Evolutionary conservation across 2,797 vertebrate genomes (phyloP).

Genomic region (Microctenopoma steveboyesi): DNA sequence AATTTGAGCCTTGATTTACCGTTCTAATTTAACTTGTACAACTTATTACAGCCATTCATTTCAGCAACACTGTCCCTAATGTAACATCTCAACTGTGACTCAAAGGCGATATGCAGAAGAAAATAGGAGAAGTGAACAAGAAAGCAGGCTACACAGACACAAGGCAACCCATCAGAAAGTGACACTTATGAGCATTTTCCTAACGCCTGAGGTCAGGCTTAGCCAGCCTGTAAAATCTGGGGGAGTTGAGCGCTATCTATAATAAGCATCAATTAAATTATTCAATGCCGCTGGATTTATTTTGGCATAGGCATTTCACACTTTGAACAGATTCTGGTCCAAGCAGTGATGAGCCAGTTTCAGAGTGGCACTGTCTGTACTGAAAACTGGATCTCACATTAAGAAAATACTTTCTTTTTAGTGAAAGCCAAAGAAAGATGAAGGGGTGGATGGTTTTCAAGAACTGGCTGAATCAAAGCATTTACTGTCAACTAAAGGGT

Average conservation of each 20-base stretch:
- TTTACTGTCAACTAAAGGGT: slow-evolving; percentile 33
- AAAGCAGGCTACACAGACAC: slow-evolving; percentile 49
- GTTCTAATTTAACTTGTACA: slow-evolving; percentile 51
- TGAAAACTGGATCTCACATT: slow-evolving; percentile 36
- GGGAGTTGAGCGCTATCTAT: slow-evolving; percentile 74
- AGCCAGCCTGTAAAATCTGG: slow-evolving; percentile 70
- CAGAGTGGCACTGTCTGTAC: slow-evolving; percentile 36
- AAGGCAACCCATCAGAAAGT: slow-evolving; percentile 56
- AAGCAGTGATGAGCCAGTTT: slow-evolving; percentile 58
- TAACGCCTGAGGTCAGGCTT: slow-evolving; percentile 69
- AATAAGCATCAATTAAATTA: slow-evolving; percentile 83
- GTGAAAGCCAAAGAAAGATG: slow-evolving; percentile 45
- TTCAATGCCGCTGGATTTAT: slow-evolving; percentile 76
- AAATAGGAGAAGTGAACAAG: slow-evolving; percentile 43
- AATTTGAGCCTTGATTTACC: slow-evolving; percentile 44
- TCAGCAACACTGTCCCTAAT: slow-evolving; percentile 47
- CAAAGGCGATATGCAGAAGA: slow-evolving; percentile 44
- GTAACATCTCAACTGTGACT: slow-evolving; percentile 58
- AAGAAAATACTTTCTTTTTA: slow-evolving; percentile 30
- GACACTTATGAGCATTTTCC: slow-evolving; percentile 64
- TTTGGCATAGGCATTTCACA: slow-evolving; percentile 72
- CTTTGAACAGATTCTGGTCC: slow-evolving; percentile 61
- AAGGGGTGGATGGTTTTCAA: slow-evolving; percentile 37
- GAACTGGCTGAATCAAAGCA: slow-evolving; percentile 36
- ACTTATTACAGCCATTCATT: slow-evolving; percentile 64